Conservation (phyloP, 2,797 vertebrate species). For the Myotis findleyi region DNA sequence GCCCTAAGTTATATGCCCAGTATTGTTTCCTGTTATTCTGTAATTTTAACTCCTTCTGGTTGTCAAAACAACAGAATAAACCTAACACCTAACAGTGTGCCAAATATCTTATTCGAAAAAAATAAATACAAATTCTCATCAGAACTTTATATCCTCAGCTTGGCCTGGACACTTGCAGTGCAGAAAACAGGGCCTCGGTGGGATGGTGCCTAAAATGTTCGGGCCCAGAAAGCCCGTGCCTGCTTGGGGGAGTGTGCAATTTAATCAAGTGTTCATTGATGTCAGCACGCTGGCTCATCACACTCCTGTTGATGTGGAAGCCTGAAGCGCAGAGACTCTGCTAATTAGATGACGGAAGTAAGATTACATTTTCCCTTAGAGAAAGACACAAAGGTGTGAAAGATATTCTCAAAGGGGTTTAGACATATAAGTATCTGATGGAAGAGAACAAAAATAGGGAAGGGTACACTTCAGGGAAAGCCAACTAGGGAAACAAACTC, state of each 20-base stretch:
- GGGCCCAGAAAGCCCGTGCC: constrained; percentile 80
- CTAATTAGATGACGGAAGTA: constrained; percentile 85
- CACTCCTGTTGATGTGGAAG: constrained; percentile 81
- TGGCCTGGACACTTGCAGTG: constrained; percentile 81
- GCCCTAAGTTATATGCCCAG: not conserved
- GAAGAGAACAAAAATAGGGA: constrained; percentile 50
- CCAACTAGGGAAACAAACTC: constrained; percentile 51
- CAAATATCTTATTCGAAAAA: constrained; percentile 65
- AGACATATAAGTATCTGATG: constrained; percentile 52
- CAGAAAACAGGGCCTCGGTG: constrained; percentile 75
- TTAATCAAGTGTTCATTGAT: constrained; percentile 88
- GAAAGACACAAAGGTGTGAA: constrained; percentile 72
- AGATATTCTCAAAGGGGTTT: constrained; percentile 55
- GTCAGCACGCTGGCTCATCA: constrained; percentile 84
- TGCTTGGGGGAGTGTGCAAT: constrained; percentile 88
- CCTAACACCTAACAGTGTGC: constrained; percentile 60
- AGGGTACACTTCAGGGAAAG: not conserved
- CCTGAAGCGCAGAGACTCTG: constrained; percentile 82
- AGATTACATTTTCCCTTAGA: constrained; percentile 81
- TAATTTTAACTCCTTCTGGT: constrained; percentile 71
- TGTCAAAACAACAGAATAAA: constrained; percentile 78
- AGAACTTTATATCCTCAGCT: constrained; percentile 81
- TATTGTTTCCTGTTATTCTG: constrained; percentile 62
- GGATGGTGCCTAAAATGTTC: constrained; percentile 84
- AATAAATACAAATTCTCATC: constrained; percentile 81